Percentiles rank a stretch among this genome's conserved stretches.
These are phyloP conservation scores for Enteromius fasciolatus DNA, from an alignment of 2,797 vertebrate species.

Conservation along the genomic window DNA sequence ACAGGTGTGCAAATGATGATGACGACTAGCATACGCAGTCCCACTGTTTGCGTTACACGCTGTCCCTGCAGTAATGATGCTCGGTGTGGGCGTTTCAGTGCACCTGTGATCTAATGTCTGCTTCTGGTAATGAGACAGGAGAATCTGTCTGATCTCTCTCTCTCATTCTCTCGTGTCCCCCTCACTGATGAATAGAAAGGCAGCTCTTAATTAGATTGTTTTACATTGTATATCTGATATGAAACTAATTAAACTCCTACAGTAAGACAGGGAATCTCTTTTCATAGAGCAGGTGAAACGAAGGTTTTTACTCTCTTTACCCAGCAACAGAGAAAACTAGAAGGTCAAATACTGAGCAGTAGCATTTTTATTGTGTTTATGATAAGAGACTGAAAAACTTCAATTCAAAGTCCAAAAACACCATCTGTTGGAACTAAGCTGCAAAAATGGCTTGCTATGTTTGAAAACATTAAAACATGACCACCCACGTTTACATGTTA, in stretches of 20 bases:
- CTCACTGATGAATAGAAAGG: constrained; percentile 32
- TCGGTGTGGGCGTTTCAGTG: constrained; percentile 13
- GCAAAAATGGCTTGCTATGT: constrained; percentile 1
- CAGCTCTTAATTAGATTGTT: constrained; percentile 39
- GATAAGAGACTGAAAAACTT: not conserved
- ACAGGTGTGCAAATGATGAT: constrained; percentile 20
- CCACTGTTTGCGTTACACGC: not conserved
- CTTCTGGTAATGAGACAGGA: constrained; percentile 18
- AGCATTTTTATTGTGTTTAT: not conserved
- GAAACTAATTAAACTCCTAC: constrained; percentile 29
- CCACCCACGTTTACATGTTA: not conserved
- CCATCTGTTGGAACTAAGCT: not conserved
- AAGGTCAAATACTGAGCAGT: not conserved
- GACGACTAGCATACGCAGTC: not conserved
- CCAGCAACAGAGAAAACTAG: not conserved
- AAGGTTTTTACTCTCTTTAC: not conserved
- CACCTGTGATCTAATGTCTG: constrained; percentile 37
- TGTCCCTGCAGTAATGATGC: not conserved
- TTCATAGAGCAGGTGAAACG: constrained; percentile 13
- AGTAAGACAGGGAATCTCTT: not conserved
- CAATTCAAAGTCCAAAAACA: not conserved
- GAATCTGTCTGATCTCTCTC: not conserved
- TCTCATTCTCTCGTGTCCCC: not conserved
- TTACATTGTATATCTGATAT: constrained; percentile 31
- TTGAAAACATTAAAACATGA: constrained; percentile 7